These are phyloP conservation scores for Cheilosia impressa DNA, from an alignment of 2,888 invertebrate species.

Conservation along the genomic window DNA sequence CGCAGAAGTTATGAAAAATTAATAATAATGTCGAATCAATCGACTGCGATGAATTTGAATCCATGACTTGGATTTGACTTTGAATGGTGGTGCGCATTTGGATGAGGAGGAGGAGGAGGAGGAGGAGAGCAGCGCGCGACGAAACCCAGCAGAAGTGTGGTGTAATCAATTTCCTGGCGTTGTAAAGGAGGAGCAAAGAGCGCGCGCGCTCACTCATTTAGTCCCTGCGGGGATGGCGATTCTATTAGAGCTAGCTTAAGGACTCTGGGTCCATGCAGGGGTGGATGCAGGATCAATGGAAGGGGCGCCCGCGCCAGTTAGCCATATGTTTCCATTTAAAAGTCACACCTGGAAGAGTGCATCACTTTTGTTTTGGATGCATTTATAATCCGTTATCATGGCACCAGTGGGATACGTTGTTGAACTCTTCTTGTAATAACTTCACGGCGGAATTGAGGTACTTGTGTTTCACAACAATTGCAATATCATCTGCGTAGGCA, in stretches of 20 bases:
- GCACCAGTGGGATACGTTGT: no score
- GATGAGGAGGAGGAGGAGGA: neutral
- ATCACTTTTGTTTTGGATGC: no score
- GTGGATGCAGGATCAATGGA: neutral
- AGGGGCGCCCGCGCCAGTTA: neutral
- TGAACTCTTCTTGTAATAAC: no score
- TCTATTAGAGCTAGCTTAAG: slow-evolving; percentile 56
- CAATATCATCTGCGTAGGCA: no score
- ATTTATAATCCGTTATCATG: no score
- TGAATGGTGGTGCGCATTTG: slow-evolving; percentile 7
- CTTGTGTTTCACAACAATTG: no score
- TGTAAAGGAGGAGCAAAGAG: slow-evolving; percentile 62
- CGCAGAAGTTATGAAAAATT: slow-evolving; percentile 76
- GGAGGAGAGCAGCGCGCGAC: slow-evolving; percentile 1
- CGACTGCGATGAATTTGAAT: slow-evolving; percentile 73
- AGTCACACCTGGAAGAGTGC: no score
- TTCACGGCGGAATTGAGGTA: no score
- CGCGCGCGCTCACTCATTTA: slow-evolving; percentile 51
- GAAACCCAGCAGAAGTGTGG: slow-evolving; percentile 60
- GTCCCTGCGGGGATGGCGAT: slow-evolving; percentile 63
- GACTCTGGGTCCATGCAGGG: slow-evolving; percentile 39
- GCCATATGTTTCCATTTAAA: neutral
- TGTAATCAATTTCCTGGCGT: slow-evolving; percentile 71
- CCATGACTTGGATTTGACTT: slow-evolving; percentile 53
- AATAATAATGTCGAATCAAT: slow-evolving; percentile 76